phyloP scores from a whole-genome alignment of 2,113 vertebrate genomes.

The Pseudois nayaur region DNA sequence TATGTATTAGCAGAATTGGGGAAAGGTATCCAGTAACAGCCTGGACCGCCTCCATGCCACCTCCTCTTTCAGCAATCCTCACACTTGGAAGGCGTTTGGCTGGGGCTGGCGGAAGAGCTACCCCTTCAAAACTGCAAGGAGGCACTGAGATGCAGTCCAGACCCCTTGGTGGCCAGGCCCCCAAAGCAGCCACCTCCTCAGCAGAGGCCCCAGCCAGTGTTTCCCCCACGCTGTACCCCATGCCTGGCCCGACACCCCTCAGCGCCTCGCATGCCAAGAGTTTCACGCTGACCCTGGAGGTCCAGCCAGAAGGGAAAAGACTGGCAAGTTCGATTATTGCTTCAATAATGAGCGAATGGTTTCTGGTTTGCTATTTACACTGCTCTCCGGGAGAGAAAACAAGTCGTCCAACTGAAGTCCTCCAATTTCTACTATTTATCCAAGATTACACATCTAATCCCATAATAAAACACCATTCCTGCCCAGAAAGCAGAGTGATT shows the following conservation, averaged over 20 bases:
- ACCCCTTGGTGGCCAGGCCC: background rate
- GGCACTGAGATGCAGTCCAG: background rate
- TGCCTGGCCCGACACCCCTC: background rate
- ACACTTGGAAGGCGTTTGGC: background rate
- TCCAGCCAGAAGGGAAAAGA: conserved; percentile 5
- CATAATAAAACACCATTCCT: conserved; percentile 78
- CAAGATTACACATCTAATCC: conserved; percentile 79
- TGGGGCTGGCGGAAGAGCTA: background rate
- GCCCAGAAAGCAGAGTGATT: conserved; percentile 79
- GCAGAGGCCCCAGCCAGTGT: background rate
- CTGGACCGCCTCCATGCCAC: background rate
- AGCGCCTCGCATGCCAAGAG: background rate
- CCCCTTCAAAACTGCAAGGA: background rate
- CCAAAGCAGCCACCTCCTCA: background rate
- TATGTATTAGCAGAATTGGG: conserved; percentile 81
- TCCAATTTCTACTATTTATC: conserved; percentile 80
- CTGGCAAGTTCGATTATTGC: conserved; percentile 48
- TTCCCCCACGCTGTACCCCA: background rate
- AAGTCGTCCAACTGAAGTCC: conserved; percentile 71
- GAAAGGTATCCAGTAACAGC: conserved; percentile 80
- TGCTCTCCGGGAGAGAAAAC: conserved; percentile 70
- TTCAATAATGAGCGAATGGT: conserved; percentile 59
- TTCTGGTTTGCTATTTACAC: conserved; percentile 73
- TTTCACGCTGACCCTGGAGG: background rate
- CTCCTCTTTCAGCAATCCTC: background rate